These are phyloP conservation scores for Hippocampus comes DNA, from an alignment of 2,113 vertebrate species.

Conservation along the genomic window DNA sequence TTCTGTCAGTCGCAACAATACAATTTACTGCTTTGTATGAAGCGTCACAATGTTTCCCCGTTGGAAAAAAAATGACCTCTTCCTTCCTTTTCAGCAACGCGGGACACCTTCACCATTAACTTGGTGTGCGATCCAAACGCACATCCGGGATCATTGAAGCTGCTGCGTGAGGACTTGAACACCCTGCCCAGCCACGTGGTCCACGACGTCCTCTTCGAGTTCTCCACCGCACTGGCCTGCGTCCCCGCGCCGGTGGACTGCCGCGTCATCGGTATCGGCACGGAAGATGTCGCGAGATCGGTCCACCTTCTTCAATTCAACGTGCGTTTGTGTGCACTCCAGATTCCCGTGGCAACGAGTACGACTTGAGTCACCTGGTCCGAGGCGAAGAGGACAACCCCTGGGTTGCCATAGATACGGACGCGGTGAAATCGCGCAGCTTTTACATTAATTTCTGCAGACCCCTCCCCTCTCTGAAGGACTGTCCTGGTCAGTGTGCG, in stretches of 20 bases:
- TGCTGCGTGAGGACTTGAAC: slow-evolving; percentile 80
- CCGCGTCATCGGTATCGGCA: slow-evolving; percentile 68
- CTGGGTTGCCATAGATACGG: slow-evolving; percentile 82
- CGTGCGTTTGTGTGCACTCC: slow-evolving; percentile 6
- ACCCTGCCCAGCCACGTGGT: slow-evolving; percentile 41
- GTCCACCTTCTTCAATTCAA: background rate
- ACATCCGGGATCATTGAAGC: slow-evolving; percentile 67
- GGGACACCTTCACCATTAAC: slow-evolving; percentile 79
- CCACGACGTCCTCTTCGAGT: slow-evolving; percentile 83
- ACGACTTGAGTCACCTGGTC: slow-evolving; percentile 86
- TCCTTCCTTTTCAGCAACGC: slow-evolving; percentile 62
- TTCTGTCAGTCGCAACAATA: no score
- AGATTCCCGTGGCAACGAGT: slow-evolving; percentile 87
- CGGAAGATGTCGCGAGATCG: background rate
- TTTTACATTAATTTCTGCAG: slow-evolving; percentile 92
- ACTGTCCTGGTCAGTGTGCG: slow-evolving; percentile 77
- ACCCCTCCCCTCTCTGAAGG: slow-evolving; percentile 73
- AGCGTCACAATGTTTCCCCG: no score
- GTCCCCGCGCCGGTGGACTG: slow-evolving; percentile 85
- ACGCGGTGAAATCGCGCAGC: slow-evolving; percentile 57
- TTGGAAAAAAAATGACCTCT: background rate
- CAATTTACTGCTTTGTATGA: no score
- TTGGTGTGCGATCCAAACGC: slow-evolving; percentile 81
- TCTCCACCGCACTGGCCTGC: slow-evolving; percentile 86
- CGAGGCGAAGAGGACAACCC: slow-evolving; percentile 67